Percentiles rank a stretch among this genome's conserved stretches.
These are phyloP conservation scores for Drosophila simulans DNA, from an alignment of 1,140 invertebrate species.

Conservation along the genomic window DNA sequence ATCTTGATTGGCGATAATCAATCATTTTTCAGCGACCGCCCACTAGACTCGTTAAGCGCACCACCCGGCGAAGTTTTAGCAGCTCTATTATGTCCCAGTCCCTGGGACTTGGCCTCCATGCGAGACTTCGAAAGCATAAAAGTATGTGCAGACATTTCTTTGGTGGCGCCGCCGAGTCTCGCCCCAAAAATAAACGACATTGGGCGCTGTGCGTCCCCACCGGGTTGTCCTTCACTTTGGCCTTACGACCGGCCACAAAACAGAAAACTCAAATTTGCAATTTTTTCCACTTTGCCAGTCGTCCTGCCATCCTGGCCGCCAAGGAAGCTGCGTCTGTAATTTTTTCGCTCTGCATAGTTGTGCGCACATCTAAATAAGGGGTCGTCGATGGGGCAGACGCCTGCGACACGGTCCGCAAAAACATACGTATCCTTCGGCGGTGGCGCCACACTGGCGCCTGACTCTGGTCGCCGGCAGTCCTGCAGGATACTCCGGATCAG, in stretches of 20 bases:
- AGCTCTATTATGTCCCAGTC: constrained; percentile 68
- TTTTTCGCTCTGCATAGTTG: constrained; percentile 62
- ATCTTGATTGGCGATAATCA: constrained; percentile 64
- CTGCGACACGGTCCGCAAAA: constrained; percentile 24
- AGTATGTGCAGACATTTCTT: constrained; percentile 24
- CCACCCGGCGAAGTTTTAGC: constrained; percentile 60
- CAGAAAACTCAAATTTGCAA: constrained; percentile 79
- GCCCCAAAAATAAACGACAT: constrained; percentile 70
- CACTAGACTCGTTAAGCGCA: constrained; percentile 56
- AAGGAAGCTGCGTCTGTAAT: constrained; percentile 72
- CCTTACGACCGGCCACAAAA: constrained; percentile 58
- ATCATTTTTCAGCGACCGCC: constrained; percentile 61
- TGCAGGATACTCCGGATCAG: constrained; percentile 43
- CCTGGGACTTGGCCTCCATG: constrained; percentile 46
- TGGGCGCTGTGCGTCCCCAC: constrained; percentile 37
- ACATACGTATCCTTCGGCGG: constrained; percentile 28
- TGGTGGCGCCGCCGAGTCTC: constrained; percentile 70
- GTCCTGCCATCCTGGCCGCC: constrained; percentile 38
- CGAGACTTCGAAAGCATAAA: not conserved
- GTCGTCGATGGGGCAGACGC: constrained; percentile 50
- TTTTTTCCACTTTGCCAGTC: constrained; percentile 66
- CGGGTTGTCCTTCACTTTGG: constrained; percentile 14
- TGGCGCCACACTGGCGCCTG: constrained; percentile 61
- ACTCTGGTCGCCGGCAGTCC: constrained; percentile 42
- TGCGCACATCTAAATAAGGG: constrained; percentile 69